Conservation (phyloP, 2,113 vertebrate genomes). For the Scatophagus argus region DNA sequence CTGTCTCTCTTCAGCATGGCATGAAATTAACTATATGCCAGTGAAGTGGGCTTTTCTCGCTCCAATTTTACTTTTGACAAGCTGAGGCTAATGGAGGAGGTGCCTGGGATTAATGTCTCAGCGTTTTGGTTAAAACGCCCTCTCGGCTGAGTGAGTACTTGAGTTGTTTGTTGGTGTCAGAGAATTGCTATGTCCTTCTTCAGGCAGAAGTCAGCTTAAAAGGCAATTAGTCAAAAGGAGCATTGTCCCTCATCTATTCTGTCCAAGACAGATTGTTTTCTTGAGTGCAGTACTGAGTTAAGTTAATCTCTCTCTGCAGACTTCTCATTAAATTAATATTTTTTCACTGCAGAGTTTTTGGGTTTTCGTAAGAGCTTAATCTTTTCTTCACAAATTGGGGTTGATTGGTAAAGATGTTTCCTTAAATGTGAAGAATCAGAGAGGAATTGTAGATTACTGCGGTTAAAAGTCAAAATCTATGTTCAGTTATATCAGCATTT, state of each 20-base stretch:
- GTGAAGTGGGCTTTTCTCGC: slow-evolving; percentile 42
- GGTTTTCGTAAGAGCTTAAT: background rate
- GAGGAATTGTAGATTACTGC: background rate
- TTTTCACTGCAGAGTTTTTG: slow-evolving; percentile 3
- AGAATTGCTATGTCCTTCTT: slow-evolving; percentile 57
- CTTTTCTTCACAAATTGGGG: slow-evolving; percentile 10
- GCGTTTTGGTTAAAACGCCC: slow-evolving; percentile 52
- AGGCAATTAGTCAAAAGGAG: slow-evolving; percentile 55
- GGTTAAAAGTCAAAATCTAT: too few species aligned
- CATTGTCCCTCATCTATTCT: slow-evolving; percentile 16
- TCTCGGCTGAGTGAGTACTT: slow-evolving; percentile 41
- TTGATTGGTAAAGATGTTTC: background rate
- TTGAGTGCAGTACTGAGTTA: slow-evolving; percentile 6
- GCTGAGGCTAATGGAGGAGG: slow-evolving; percentile 62
- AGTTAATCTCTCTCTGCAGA: slow-evolving; percentile 30
- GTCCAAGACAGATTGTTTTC: slow-evolving; percentile 37
- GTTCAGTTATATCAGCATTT: background rate
- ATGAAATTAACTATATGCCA: slow-evolving; percentile 59
- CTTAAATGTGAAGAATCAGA: background rate
- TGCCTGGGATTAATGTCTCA: slow-evolving; percentile 57
- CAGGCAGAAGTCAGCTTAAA: slow-evolving; percentile 47
- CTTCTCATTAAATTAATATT: slow-evolving; percentile 37
- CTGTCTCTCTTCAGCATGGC: slow-evolving; percentile 54
- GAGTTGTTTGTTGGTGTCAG: slow-evolving; percentile 58
- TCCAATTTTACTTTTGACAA: slow-evolving; percentile 57